These are phyloP conservation scores for Phenacoccus solenopsis DNA, from an alignment of 1,140 invertebrate genomes.

Conservation along the genomic window DNA sequence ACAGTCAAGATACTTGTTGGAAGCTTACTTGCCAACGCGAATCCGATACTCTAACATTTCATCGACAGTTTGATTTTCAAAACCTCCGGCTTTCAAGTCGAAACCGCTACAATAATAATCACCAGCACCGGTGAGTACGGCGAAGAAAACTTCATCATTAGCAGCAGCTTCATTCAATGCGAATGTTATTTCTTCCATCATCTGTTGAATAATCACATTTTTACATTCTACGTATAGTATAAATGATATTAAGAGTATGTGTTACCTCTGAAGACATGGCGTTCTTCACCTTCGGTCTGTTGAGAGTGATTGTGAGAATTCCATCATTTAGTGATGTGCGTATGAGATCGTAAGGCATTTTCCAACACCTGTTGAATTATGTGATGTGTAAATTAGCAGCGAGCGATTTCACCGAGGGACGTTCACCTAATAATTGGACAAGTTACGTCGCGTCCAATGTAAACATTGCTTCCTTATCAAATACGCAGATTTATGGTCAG, in stretches of 20 bases:
- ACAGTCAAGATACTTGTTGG: not conserved
- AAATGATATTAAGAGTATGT: conserved; percentile 5
- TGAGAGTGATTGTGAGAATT: conserved; percentile 44
- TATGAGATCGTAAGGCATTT: not conserved
- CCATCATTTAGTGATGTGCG: not conserved
- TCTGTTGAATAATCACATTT: conserved; percentile 33
- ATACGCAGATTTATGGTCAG: no score
- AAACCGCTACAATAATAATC: conserved; percentile 78
- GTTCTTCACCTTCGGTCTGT: conserved; percentile 64
- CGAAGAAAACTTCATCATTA: conserved; percentile 46
- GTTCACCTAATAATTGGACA: no score
- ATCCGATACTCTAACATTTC: not conserved
- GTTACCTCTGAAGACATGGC: conserved; percentile 47
- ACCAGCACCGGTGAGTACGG: conserved; percentile 61
- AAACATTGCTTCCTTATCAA: no score
- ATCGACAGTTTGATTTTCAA: conserved; percentile 28
- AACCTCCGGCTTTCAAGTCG: conserved; percentile 48
- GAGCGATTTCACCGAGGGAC: not conserved
- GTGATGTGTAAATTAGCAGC: not conserved
- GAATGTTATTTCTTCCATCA: conserved; percentile 51
- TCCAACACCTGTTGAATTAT: no score
- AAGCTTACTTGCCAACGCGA: conserved; percentile 23
- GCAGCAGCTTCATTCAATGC: conserved; percentile 51
- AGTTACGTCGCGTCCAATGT: no score
- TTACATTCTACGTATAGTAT: not conserved